A percentile compares a stretch with the other conserved stretches of the same genome.
phyloP scores from a whole-genome alignment of 2,797 vertebrate species.

The Fringilla coelebs region DNA sequence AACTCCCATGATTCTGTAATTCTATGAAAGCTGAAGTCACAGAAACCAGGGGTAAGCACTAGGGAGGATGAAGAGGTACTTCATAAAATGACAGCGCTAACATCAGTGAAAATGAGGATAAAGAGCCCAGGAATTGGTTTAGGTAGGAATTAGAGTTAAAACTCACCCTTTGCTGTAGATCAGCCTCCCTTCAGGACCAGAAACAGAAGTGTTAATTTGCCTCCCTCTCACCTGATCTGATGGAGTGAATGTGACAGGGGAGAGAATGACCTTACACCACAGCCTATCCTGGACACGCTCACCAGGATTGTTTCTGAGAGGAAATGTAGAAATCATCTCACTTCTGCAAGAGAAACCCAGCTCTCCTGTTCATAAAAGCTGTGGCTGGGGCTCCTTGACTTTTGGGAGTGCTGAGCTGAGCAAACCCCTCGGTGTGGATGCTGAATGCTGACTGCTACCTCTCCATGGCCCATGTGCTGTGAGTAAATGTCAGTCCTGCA shows the following conservation, averaged over 20 bases:
- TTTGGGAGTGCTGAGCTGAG: background rate
- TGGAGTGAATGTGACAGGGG: background rate
- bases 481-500: background rate
- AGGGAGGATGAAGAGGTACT: no score
- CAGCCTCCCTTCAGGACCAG: background rate
- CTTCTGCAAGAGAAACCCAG: background rate
- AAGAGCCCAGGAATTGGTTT: background rate
- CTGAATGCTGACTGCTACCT: background rate
- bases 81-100: no score
- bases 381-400: no score
- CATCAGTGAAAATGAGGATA: background rate
- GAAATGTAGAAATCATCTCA: background rate
- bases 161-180: background rate
- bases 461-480: background rate
- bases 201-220: background rate
- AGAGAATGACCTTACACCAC: background rate
- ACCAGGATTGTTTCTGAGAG: background rate
- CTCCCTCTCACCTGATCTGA: background rate
- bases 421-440: background rate
- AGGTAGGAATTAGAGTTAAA: background rate
- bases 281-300: background rate
- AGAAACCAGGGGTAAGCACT: no score
- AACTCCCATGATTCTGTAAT: fast-evolving
- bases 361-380: background rate
- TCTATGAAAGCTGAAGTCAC: background rate